phyloP scores from a whole-genome alignment of 2,797 vertebrate species.

The Sarcoramphus papa region DNA sequence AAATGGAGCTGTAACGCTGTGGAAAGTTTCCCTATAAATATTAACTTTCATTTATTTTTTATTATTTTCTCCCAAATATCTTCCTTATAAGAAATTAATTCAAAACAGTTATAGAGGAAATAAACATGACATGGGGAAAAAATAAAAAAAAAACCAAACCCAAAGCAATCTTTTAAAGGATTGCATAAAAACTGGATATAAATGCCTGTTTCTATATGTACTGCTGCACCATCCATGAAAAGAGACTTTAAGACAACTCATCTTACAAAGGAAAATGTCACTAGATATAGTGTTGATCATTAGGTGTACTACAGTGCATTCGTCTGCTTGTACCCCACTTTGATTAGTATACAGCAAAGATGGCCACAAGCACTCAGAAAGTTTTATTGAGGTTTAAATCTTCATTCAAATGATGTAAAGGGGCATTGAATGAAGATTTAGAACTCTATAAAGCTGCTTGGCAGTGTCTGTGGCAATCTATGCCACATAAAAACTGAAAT shows the following conservation, averaged over 20 bases:
- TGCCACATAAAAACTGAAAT: slow-evolving; percentile 58
- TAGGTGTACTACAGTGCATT: slow-evolving; percentile 15
- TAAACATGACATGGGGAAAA: not conserved
- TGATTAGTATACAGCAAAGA: slow-evolving; percentile 55
- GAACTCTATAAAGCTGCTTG: slow-evolving; percentile 61
- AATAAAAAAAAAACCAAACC: not conserved
- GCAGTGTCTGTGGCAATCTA: slow-evolving; percentile 57
- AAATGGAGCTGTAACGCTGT: not conserved
- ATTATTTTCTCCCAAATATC: not conserved
- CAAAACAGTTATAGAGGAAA: not conserved
- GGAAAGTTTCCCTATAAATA: not conserved
- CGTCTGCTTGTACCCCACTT: slow-evolving; percentile 26
- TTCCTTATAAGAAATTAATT: not conserved
- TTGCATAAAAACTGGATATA: not conserved
- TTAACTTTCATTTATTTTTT: not conserved
- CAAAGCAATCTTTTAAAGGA: not conserved
- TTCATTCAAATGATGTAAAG: slow-evolving; percentile 66
- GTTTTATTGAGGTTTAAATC: slow-evolving; percentile 67
- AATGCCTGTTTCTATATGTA: not conserved
- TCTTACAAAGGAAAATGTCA: slow-evolving; percentile 19
- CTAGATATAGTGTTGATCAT: slow-evolving; percentile 26
- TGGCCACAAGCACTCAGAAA: slow-evolving; percentile 50
- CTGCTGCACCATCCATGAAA: not conserved
- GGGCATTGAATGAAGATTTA: slow-evolving; percentile 66
- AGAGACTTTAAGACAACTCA: not conserved